Evolutionary conservation across 2,888 invertebrate species (phyloP).

Genomic region (Drosophila affinis): DNA sequence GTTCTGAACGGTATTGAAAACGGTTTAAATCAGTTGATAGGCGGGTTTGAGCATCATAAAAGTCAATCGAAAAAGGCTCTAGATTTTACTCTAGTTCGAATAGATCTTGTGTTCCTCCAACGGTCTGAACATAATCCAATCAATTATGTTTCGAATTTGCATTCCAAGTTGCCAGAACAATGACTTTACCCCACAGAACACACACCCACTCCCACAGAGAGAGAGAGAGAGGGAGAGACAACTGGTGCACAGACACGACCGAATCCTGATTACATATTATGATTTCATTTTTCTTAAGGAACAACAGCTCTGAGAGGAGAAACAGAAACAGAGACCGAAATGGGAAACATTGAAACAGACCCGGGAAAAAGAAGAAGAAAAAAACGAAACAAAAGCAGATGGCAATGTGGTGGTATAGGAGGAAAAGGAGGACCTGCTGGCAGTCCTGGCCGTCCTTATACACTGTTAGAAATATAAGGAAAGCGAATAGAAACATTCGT

Average conservation of each 20-base stretch:
- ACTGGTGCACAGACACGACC: not conserved
- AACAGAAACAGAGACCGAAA: constrained; percentile 14
- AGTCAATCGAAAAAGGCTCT: too few species aligned
- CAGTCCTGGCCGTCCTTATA: not conserved
- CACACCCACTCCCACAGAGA: not conserved
- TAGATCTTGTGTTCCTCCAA: not conserved
- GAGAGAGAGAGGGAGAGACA: too few species aligned
- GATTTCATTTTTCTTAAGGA: constrained; percentile 40
- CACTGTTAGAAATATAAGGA: not conserved
- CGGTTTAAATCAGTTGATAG: too few species aligned
- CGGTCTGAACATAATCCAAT: not conserved
- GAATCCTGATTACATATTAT: constrained; percentile 52
- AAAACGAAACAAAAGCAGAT: not conserved
- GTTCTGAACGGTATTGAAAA: not conserved
- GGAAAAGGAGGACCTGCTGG: not conserved
- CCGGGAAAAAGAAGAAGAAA: not conserved
- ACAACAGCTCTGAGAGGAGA: not conserved
- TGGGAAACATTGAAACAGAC: not conserved
- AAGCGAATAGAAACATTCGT: not conserved
- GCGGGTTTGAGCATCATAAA: too few species aligned
- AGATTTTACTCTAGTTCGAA: too few species aligned
- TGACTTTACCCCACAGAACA: not conserved
- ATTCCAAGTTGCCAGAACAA: not conserved
- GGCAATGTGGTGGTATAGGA: not conserved
- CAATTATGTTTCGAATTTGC: not conserved